These are phyloP conservation scores for Gymnorhina tibicen DNA, from an alignment of 2,113 vertebrate species.

Conservation along the genomic window DNA sequence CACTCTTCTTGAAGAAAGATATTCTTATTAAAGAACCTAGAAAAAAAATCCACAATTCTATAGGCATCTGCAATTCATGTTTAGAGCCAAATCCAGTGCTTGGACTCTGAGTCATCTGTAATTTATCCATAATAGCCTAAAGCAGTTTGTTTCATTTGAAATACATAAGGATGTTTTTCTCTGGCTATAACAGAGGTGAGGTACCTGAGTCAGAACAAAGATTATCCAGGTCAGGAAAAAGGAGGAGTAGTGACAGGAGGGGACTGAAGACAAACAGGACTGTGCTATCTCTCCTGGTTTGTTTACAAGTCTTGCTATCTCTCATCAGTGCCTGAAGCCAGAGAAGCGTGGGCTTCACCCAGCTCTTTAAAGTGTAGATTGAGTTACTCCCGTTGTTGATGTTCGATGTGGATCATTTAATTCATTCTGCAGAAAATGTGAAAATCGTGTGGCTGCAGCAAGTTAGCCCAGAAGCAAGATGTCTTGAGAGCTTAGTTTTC, in stretches of 20 bases:
- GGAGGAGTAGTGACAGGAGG: background rate
- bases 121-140: background rate
- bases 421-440: conserved; percentile 46
- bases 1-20: background rate
- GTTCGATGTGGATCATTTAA: conserved; percentile 44
- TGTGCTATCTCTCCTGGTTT: conserved; percentile 9
- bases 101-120: background rate
- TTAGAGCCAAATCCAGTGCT: background rate
- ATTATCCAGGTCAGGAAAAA: background rate
- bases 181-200: background rate
- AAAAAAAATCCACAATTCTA: background rate
- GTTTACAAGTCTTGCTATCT: conserved; percentile 40
- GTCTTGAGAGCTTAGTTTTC: conserved; percentile 11
- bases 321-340: conserved; percentile 22
- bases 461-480: conserved; percentile 31
- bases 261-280: background rate
- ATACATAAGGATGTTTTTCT: background rate
- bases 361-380: conserved; percentile 51
- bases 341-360: conserved; percentile 20
- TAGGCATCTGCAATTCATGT: background rate
- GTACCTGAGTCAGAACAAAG: background rate
- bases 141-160: background rate
- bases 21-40: background rate
- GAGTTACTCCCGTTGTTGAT: conserved; percentile 33
- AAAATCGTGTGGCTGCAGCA: conserved; percentile 38